Percentiles rank a stretch among this genome's conserved stretches.
These are phyloP conservation scores for Dendrocincla fuliginosa DNA, from an alignment of 2,797 vertebrate species.

Conservation along the genomic window DNA sequence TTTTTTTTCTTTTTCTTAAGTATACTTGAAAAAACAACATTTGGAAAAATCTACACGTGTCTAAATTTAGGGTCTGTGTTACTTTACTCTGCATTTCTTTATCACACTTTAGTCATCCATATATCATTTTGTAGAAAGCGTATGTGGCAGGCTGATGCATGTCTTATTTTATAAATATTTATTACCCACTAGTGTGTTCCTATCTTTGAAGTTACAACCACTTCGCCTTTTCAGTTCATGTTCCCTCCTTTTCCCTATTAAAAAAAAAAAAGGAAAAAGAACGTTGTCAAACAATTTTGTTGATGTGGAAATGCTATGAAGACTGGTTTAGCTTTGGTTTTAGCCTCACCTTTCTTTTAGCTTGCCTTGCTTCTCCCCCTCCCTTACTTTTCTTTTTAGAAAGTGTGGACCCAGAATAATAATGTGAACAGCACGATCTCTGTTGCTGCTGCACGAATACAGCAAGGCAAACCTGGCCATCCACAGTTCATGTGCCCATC, in stretches of 20 bases:
- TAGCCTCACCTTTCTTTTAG: constrained; percentile 56
- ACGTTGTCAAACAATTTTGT: constrained; percentile 36
- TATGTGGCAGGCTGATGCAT: constrained; percentile 68
- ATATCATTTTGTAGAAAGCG: constrained; percentile 52
- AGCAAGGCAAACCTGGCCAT: not conserved
- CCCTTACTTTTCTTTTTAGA: not conserved
- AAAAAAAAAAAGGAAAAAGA: not conserved
- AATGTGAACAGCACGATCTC: constrained; percentile 14
- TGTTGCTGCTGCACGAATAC: not conserved
- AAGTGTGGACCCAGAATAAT: constrained; percentile 24
- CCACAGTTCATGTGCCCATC: not conserved
- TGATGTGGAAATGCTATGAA: constrained; percentile 28
- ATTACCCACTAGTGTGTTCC: constrained; percentile 58
- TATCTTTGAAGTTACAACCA: constrained; percentile 70
- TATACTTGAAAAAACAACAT: constrained; percentile 48
- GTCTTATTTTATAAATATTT: constrained; percentile 79
- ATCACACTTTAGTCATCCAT: constrained; percentile 59
- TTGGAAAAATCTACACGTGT: constrained; percentile 26
- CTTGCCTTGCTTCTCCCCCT: constrained; percentile 5
- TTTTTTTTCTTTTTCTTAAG: not conserved
- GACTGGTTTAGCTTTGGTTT: constrained; percentile 15
- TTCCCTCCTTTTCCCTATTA: constrained; percentile 21
- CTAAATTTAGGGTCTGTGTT: constrained; percentile 58
- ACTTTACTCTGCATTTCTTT: constrained; percentile 68
- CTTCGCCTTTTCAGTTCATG: constrained; percentile 5